Conservation (phyloP, 2,113 vertebrate genomes). For the Caranx melampygus region DNA sequence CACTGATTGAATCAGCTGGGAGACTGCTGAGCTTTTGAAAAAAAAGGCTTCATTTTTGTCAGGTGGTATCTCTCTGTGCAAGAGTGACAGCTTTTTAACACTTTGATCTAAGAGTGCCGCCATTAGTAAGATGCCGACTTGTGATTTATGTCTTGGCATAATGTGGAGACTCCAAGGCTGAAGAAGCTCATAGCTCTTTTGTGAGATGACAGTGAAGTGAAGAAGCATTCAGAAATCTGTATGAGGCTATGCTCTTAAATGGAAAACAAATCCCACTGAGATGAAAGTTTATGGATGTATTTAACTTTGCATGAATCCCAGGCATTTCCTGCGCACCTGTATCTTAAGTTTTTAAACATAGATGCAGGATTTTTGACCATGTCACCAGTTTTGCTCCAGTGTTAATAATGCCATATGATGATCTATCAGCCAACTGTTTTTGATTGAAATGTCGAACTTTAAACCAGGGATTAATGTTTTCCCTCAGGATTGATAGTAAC, state of each 20-base stretch:
- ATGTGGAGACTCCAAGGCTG: conserved; percentile 22
- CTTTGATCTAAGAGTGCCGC: conserved; percentile 46
- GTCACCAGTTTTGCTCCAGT: neutral
- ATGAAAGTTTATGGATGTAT: neutral
- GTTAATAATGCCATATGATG: neutral
- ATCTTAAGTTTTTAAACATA: neutral
- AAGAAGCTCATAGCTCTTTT: conserved; percentile 27
- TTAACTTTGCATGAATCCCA: neutral
- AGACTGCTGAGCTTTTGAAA: neutral
- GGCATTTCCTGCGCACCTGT: neutral
- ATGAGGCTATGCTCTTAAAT: neutral
- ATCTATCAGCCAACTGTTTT: neutral
- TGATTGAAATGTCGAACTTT: neutral
- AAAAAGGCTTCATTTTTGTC: conserved; percentile 7
- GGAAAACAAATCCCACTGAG: conserved; percentile 16
- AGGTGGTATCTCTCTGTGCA: conserved; percentile 1
- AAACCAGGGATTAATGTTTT: neutral
- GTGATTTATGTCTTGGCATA: conserved; percentile 49
- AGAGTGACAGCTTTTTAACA: conserved; percentile 24
- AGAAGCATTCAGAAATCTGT: conserved; percentile 40
- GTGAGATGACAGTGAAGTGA: conserved; percentile 33
- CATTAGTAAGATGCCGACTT: conserved; percentile 3
- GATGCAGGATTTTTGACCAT: neutral
- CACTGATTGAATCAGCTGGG: conserved; percentile 10
- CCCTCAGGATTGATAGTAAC: neutral